A percentile compares a stretch with the other conserved stretches of the same genome.
Evolutionary conservation across 2,797 vertebrate genomes (phyloP).

Genomic region (Lithobates pipiens): DNA sequence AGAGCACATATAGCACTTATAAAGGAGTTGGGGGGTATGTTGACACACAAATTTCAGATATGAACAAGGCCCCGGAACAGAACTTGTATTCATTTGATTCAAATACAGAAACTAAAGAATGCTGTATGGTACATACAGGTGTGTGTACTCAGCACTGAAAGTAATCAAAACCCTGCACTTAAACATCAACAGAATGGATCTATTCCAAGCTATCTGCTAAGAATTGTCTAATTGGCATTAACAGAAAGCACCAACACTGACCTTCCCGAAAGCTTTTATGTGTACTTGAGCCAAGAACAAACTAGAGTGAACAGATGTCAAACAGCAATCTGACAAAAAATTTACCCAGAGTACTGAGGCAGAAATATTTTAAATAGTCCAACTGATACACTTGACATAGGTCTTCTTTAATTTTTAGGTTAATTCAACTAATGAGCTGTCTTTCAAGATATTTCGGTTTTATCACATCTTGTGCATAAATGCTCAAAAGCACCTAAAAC

Average conservation of each 20-base stretch:
- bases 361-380: too few relatives aligned
- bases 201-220: neutral
- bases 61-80: neutral
- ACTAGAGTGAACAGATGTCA: neutral
- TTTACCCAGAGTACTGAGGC: neutral
- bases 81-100: neutral
- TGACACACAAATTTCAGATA: too few relatives aligned
- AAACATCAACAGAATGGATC: neutral
- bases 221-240: neutral
- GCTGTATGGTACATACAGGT: neutral
- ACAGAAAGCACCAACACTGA: neutral
- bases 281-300: neutral
- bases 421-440: neutral
- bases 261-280: neutral
- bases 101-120: neutral
- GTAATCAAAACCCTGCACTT: neutral
- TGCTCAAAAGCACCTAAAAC: too few relatives aligned
- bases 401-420: neutral
- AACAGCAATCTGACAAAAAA: neutral
- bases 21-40: too few relatives aligned
- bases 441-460: too few relatives aligned
- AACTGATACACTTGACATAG: neutral
- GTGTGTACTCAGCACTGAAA: neutral
- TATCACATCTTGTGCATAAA: too few relatives aligned
- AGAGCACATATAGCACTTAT: too few relatives aligned